These are phyloP conservation scores for Eremophila alpestris DNA, from an alignment of 2,797 vertebrate genomes.

Conservation along the genomic window DNA sequence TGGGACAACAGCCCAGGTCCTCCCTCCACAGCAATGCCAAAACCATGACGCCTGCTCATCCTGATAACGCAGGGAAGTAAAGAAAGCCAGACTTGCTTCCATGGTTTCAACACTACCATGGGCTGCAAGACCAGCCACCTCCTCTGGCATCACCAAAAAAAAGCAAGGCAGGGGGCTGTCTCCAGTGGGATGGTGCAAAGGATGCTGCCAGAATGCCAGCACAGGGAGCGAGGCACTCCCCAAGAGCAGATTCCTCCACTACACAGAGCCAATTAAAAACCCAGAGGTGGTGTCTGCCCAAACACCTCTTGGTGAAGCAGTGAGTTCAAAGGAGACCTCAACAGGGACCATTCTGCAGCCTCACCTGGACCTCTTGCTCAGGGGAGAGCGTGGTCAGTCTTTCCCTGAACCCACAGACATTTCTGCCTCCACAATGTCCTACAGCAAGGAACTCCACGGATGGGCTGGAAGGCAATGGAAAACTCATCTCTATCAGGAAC, in stretches of 20 bases:
- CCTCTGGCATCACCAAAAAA: not conserved
- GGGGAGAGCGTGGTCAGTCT: not conserved
- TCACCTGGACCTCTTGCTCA: not conserved
- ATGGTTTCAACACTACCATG: fast-evolving
- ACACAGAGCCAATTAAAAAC: not conserved
- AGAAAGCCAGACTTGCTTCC: not conserved
- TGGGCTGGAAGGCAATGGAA: not conserved
- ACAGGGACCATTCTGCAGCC: not conserved
- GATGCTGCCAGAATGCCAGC: fast-evolving
- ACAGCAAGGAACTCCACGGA: fast-evolving
- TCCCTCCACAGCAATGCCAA: not conserved
- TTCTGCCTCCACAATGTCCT: not conserved
- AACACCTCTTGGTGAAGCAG: not conserved
- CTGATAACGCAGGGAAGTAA: not conserved
- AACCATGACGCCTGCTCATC: fast-evolving
- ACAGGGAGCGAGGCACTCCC: fast-evolving
- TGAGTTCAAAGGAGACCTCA: not conserved
- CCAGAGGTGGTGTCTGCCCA: not conserved
- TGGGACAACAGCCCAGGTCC: not conserved
- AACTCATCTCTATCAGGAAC: not conserved
- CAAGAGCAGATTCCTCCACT: not conserved
- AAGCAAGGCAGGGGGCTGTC: not conserved
- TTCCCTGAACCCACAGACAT: not conserved
- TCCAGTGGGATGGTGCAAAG: not conserved
- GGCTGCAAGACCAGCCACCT: not conserved